These are phyloP conservation scores for Pseudotriccus pelzelni DNA, from an alignment of 2,797 vertebrate genomes.

Conservation along the genomic window DNA sequence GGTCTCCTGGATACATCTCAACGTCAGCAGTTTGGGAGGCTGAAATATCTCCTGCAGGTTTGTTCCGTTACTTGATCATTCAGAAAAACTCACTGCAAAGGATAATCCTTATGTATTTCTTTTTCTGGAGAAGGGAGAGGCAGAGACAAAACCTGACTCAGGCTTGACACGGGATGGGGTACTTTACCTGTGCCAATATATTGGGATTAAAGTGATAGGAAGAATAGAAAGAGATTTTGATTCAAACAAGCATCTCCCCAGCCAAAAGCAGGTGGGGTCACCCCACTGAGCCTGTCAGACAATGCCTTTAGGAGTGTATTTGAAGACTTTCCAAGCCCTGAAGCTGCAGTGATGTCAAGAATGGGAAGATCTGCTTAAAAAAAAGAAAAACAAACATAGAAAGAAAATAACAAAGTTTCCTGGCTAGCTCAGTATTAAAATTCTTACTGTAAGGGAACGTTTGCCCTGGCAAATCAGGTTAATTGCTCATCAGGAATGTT, in stretches of 20 bases:
- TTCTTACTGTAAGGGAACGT: not conserved
- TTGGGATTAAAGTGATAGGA: not conserved
- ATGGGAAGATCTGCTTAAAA: not conserved
- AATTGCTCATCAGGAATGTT: not conserved
- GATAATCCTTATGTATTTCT: not conserved
- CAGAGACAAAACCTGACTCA: not conserved
- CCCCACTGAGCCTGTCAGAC: not conserved
- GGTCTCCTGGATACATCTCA: conserved; percentile 37
- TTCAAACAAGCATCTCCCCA: not conserved
- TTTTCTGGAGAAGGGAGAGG: not conserved
- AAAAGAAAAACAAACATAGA: not conserved
- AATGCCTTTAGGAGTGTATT: not conserved
- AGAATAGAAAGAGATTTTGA: not conserved
- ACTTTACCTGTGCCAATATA: not conserved
- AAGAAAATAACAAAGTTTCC: not conserved
- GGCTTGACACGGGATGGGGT: not conserved
- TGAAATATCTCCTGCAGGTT: not conserved
- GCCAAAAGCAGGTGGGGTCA: not conserved
- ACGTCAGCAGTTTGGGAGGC: conserved; percentile 17
- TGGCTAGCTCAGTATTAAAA: not conserved
- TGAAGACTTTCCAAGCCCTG: not conserved
- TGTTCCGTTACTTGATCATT: not conserved
- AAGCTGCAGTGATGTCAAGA: not conserved
- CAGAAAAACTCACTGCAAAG: not conserved
- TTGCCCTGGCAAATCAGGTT: not conserved